Conservation (phyloP, 2,797 vertebrate genomes). For the Falco rusticolus region DNA sequence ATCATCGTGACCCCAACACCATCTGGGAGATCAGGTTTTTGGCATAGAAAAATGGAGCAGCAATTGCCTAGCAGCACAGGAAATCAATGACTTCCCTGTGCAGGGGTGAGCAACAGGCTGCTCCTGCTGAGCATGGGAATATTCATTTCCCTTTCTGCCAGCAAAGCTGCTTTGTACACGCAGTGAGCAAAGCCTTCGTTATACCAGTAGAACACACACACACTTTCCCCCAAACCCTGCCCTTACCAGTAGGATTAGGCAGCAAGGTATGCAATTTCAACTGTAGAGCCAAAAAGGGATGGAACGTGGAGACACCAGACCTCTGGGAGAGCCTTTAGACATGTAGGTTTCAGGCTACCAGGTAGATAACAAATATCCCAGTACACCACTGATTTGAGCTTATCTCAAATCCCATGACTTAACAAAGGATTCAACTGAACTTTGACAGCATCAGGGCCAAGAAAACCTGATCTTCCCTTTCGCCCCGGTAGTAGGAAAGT, state of each 20-base stretch:
- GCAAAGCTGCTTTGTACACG: background rate
- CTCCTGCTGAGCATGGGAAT: background rate
- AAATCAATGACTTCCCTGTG: background rate
- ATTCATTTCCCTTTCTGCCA: constrained; percentile 18
- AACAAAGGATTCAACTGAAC: background rate
- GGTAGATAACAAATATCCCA: background rate
- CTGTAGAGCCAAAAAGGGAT: background rate
- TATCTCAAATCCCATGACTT: background rate
- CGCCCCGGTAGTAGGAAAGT: fast-evolving
- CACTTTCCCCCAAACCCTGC: background rate
- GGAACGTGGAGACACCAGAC: background rate
- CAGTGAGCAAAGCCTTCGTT: background rate
- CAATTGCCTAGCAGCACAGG: background rate
- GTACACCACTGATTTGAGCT: background rate
- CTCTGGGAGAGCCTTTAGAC: background rate
- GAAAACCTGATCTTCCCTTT: background rate
- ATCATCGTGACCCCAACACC: background rate
- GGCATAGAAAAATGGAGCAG: constrained; percentile 39
- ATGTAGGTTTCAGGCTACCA: background rate
- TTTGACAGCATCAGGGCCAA: background rate
- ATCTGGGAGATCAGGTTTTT: constrained; percentile 32
- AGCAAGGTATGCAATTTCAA: background rate
- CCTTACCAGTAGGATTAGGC: too few species aligned
- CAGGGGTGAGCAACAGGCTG: constrained; percentile 33
- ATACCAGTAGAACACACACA: background rate